Percentiles rank a stretch among this genome's conserved stretches.
Conservation (phyloP, 2,113 vertebrate species). For the Phoxinus phoxinus region DNA sequence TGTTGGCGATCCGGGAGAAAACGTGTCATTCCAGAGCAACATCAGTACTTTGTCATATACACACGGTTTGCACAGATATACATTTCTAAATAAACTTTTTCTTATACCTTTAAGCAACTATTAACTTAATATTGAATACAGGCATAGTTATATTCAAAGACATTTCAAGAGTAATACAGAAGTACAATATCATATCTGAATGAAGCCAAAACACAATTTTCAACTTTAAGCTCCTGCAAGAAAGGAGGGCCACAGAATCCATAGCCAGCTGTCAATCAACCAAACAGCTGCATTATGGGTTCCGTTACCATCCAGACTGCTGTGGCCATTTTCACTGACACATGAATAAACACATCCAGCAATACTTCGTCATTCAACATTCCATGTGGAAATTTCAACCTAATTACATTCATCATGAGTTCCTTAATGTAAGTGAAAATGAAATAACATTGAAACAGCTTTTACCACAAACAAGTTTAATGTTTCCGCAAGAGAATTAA, state of each 20-base stretch:
- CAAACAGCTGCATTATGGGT: slow-evolving; percentile 85
- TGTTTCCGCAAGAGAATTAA: slow-evolving; percentile 34
- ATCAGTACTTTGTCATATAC: background rate
- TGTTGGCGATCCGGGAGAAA: slow-evolving; percentile 96
- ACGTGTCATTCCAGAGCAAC: slow-evolving; percentile 97
- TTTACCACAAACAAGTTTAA: slow-evolving; percentile 13
- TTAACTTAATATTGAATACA: too few relatives aligned
- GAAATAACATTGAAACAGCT: background rate
- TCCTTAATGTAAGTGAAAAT: background rate
- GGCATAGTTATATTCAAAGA: background rate
- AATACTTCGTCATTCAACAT: background rate
- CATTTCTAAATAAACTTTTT: background rate
- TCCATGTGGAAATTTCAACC: background rate
- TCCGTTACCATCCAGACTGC: slow-evolving; percentile 81
- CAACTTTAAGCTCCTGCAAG: slow-evolving; percentile 47
- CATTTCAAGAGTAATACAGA: background rate
- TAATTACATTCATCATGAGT: background rate
- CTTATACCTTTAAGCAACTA: background rate
- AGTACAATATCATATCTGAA: background rate
- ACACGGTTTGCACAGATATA: background rate
- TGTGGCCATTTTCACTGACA: slow-evolving; percentile 22
- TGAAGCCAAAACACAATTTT: background rate
- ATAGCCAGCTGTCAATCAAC: slow-evolving; percentile 73
- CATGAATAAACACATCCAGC: background rate
- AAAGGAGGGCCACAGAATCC: slow-evolving; percentile 78